Conservation (phyloP, 2,113 vertebrate species). For the Sapajus apella region DNA sequence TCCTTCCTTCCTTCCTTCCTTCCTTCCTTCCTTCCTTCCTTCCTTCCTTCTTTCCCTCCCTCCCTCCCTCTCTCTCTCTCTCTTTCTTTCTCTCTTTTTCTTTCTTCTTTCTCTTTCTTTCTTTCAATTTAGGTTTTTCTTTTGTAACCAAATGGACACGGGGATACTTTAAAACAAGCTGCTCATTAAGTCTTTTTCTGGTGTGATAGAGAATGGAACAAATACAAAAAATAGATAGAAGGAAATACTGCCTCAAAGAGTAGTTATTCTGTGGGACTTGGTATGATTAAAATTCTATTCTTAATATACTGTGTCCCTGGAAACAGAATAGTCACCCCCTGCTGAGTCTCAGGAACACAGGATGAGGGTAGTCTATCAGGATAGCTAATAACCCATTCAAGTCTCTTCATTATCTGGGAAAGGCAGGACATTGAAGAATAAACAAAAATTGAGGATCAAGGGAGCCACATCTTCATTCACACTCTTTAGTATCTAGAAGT, state of each 20-base stretch:
- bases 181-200: background rate
- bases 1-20: too few species aligned
- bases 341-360: background rate
- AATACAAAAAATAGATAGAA: background rate
- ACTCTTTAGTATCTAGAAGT: background rate
- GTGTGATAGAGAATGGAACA: background rate
- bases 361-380: background rate
- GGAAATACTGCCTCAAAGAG: background rate
- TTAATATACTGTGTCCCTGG: background rate
- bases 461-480: background rate
- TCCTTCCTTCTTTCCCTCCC: too few species aligned
- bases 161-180: conserved; percentile 2
- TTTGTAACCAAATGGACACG: background rate
- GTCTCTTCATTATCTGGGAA: background rate
- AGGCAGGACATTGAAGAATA: background rate
- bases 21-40: too few species aligned
- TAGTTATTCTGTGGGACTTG: background rate
- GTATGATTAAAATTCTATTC: conserved; percentile 28
- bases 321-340: background rate
- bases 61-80: too few species aligned
- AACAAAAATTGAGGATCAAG: background rate
- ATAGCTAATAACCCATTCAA: background rate
- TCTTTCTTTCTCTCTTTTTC: too few species aligned
- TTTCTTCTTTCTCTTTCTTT: background rate
- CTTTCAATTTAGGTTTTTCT: conserved; percentile 24